phyloP scores from a whole-genome alignment of 2,888 invertebrate genomes.

The Macropis europaea region DNA sequence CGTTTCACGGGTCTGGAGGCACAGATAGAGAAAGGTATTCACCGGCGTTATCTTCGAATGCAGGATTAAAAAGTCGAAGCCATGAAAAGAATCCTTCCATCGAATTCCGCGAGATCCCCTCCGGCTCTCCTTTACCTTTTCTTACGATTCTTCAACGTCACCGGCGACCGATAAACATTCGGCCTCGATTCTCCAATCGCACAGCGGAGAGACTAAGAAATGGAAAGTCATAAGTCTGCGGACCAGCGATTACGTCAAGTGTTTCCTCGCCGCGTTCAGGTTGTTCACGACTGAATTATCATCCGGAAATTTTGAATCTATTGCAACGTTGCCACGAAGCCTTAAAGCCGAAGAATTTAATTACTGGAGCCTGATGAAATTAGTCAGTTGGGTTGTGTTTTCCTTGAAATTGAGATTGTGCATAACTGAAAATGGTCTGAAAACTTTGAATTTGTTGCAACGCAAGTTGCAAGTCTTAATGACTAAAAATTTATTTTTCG shows the following conservation, averaged over 20 bases:
- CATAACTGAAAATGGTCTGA: no score
- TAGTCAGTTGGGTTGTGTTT: no score
- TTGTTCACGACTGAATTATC: no score
- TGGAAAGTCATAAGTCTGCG: constrained; percentile 60
- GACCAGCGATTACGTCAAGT: constrained; percentile 48
- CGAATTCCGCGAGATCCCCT: constrained; percentile 48
- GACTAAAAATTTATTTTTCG: no score
- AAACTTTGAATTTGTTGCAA: no score
- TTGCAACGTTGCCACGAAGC: no score
- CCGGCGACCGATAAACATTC: constrained; percentile 61
- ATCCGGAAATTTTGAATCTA: no score
- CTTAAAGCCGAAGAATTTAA: no score
- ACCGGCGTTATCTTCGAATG: constrained; percentile 45
- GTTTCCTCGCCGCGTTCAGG: constrained; percentile 35
- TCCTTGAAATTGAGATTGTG: no score
- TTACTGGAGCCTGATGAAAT: no score
- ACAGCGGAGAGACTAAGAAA: constrained; percentile 57
- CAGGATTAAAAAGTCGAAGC: constrained; percentile 59
- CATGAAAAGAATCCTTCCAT: constrained; percentile 56
- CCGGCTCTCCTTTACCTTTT: constrained; percentile 23
- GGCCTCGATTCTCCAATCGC: constrained; percentile 47
- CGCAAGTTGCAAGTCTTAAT: no score
- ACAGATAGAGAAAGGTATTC: constrained; percentile 42
- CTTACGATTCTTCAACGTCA: constrained; percentile 61
- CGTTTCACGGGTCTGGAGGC: constrained; percentile 15